Conservation (phyloP, 1,140 invertebrate species). For the Hyposmocoma kahamanoa region DNA sequence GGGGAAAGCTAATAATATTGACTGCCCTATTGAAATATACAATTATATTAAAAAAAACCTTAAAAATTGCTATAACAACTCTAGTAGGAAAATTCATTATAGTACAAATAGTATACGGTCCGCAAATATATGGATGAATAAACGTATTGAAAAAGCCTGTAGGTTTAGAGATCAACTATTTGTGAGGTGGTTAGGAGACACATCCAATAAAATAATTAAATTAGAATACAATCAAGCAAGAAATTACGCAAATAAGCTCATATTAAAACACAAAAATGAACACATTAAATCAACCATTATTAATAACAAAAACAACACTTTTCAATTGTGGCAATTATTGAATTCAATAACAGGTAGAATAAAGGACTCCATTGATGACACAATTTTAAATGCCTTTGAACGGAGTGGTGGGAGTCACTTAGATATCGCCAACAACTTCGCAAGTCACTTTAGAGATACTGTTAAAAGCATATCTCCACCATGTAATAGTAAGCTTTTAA, state of each 20-base stretch:
- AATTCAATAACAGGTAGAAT: conserved; percentile 10
- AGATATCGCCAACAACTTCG: conserved; percentile 9
- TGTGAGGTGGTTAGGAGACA: neutral
- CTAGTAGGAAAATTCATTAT: neutral
- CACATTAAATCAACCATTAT: neutral
- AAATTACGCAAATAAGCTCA: conserved; percentile 1
- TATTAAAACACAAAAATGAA: conserved; percentile 9
- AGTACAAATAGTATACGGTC: neutral
- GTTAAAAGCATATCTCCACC: neutral
- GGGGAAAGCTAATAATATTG: neutral
- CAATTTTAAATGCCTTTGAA: conserved; percentile 2
- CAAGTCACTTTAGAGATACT: neutral
- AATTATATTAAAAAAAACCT: neutral
- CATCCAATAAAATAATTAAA: neutral
- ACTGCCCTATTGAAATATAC: conserved; percentile 1
- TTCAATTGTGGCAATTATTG: conserved; percentile 8
- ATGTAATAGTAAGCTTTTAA: neutral
- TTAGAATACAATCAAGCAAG: conserved; percentile 1
- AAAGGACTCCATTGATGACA: conserved; percentile 4
- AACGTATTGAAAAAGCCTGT: conserved; percentile 5
- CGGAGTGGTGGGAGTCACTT: neutral
- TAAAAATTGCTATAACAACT: conserved; percentile 1
- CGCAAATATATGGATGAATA: conserved; percentile 6
- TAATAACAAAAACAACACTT: conserved; percentile 6
- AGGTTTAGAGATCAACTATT: conserved; percentile 3